phyloP scores from a whole-genome alignment of 2,888 invertebrate genomes.

The Colletes collaris region DNA sequence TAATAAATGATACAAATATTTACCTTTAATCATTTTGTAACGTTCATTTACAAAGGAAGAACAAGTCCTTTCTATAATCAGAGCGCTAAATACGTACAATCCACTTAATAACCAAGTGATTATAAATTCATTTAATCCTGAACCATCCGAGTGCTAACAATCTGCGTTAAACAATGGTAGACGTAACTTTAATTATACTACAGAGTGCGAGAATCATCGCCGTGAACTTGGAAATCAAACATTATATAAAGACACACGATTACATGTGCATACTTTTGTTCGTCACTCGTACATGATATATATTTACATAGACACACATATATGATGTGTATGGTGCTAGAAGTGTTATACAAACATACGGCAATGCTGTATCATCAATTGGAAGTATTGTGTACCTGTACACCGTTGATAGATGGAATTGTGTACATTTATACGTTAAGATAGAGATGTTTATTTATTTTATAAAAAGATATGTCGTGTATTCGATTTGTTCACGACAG shows the following conservation, averaged over 20 bases:
- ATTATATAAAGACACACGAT: neutral
- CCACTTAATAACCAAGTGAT: no score
- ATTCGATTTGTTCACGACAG: slow-evolving; percentile 29
- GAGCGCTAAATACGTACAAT: no score
- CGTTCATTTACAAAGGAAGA: no score
- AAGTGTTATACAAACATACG: slow-evolving; percentile 28
- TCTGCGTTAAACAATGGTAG: no score
- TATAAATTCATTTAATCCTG: no score
- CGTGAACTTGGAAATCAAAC: no score
- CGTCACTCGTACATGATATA: slow-evolving; percentile 11
- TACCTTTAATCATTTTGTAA: no score
- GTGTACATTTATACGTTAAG: slow-evolving; percentile 51
- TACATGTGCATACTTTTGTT: slow-evolving; percentile 2
- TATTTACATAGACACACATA: slow-evolving; percentile 1
- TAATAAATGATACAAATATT: no score
- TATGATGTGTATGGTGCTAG: slow-evolving; percentile 57
- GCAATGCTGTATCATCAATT: slow-evolving; percentile 49
- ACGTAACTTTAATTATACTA: no score
- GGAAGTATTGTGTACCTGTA: slow-evolving; percentile 66
- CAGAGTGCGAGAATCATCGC: neutral
- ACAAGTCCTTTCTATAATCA: no score
- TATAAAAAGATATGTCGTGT: slow-evolving; percentile 38
- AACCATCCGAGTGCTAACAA: no score
- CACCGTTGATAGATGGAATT: slow-evolving; percentile 28
- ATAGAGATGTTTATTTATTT: slow-evolving; percentile 66